Conservation (phyloP, 2,113 vertebrate genomes). For the Dermatemys mawii region DNA sequence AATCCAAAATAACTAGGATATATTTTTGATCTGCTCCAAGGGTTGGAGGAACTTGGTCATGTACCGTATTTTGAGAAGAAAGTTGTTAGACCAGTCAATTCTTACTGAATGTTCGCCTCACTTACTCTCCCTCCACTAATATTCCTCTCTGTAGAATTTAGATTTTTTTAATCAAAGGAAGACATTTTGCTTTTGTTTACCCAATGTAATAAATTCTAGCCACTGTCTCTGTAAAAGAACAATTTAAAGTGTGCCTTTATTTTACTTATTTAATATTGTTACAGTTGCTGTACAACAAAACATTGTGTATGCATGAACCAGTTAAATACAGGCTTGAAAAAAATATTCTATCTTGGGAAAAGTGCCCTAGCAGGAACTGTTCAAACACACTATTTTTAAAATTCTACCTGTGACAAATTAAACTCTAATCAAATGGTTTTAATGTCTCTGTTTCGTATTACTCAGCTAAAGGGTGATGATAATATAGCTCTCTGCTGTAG, state of each 20-base stretch:
- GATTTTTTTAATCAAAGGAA: background rate
- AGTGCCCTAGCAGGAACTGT: background rate
- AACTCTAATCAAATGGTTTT: background rate
- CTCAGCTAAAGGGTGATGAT: background rate
- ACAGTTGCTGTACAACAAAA: background rate
- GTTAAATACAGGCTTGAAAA: too few species aligned
- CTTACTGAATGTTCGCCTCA: background rate
- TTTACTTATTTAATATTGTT: background rate
- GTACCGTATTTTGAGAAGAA: background rate
- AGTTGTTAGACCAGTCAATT: background rate
- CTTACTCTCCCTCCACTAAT: background rate
- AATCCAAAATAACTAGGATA: background rate
- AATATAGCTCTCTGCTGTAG: background rate
- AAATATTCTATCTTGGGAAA: background rate
- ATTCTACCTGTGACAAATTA: background rate
- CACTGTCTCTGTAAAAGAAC: background rate
- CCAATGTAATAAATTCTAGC: background rate
- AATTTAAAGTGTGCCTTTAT: background rate
- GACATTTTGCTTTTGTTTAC: background rate
- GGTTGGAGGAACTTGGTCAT: background rate
- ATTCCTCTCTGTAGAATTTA: background rate
- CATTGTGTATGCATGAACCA: background rate
- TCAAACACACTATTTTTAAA: background rate
- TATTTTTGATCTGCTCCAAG: background rate
- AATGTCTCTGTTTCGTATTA: background rate